A percentile compares a stretch with the other conserved stretches of the same genome.
phyloP scores from a whole-genome alignment of 2,113 vertebrate species.

The Phylloscopus trochiloides region DNA sequence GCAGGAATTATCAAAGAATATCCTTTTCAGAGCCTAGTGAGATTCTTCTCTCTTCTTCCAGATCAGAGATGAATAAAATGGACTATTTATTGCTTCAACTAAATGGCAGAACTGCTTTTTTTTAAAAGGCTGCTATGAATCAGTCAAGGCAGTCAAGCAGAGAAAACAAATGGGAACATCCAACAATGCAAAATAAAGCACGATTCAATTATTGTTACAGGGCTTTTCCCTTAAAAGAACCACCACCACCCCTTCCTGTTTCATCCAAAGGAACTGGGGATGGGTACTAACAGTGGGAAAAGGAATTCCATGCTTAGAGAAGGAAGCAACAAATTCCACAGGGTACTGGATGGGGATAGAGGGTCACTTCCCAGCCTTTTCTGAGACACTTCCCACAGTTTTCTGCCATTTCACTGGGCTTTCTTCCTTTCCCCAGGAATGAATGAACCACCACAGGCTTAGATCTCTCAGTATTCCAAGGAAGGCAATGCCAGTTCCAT shows the following conservation, averaged over 20 bases:
- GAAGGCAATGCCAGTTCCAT: background rate
- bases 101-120: background rate
- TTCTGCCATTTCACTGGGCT: background rate
- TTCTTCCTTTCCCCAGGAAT: background rate
- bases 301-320: background rate
- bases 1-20: background rate
- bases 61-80: background rate
- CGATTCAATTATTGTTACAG: background rate
- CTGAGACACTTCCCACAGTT: background rate
- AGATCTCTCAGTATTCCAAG: background rate
- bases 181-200: background rate
- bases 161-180: background rate
- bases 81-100: background rate
- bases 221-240: background rate
- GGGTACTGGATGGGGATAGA: background rate
- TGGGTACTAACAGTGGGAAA: background rate
- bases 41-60: background rate
- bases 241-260: background rate
- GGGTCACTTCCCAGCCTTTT: background rate
- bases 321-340: background rate
- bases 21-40: background rate
- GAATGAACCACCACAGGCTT: background rate
- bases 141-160: background rate
- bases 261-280: background rate
- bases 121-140: background rate